Conservation (phyloP, 2,888 invertebrate genomes). For the Caenorhabditis zanzibari region DNA sequence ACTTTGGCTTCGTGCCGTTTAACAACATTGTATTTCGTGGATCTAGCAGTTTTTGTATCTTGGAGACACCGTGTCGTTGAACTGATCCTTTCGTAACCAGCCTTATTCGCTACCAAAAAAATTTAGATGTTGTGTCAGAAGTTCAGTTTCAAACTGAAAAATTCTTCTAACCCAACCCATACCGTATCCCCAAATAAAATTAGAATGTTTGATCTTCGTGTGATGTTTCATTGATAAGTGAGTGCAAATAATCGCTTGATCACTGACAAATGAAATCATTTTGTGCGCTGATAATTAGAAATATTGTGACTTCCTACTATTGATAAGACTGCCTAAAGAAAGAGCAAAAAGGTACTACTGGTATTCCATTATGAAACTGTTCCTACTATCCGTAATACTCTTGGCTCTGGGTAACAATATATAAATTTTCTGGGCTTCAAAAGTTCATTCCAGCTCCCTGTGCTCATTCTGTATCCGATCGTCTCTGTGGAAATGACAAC, state of each 20-base stretch:
- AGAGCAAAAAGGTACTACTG: neutral
- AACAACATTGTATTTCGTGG: no score
- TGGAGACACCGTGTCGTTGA: no score
- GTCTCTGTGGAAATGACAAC: conserved; percentile 9
- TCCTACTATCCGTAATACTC: neutral
- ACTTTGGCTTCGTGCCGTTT: no score
- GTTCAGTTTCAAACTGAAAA: no score
- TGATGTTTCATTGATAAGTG: conserved; percentile 5
- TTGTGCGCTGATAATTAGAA: conserved; percentile 16
- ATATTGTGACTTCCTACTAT: neutral
- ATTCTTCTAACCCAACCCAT: no score
- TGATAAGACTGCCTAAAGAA: neutral
- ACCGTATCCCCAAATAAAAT: neutral
- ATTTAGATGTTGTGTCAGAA: no score
- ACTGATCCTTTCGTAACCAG: no score
- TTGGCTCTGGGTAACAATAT: neutral
- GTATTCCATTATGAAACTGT: neutral
- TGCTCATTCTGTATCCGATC: neutral
- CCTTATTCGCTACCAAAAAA: no score
- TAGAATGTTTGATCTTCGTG: conserved; percentile 12
- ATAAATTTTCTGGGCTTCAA: neutral
- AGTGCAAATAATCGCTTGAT: neutral
- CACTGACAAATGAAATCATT: conserved; percentile 24
- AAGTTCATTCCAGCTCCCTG: neutral
- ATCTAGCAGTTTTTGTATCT: no score